Conservation (phyloP, 2,888 invertebrate genomes). For the Lepidocyrtoides sp. region DNA sequence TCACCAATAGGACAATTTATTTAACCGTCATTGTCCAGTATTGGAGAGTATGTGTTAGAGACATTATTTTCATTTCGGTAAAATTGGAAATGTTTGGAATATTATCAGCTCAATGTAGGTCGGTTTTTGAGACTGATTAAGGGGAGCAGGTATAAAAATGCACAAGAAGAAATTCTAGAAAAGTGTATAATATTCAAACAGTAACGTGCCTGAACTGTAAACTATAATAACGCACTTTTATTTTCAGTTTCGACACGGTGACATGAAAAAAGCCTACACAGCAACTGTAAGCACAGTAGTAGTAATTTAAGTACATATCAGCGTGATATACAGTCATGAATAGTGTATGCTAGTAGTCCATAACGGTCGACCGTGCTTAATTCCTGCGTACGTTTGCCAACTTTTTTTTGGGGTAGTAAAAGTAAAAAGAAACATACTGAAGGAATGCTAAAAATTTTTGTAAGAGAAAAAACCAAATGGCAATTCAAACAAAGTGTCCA, state of each 20-base stretch:
- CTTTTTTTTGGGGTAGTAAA: neutral
- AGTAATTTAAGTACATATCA: constrained; percentile 30
- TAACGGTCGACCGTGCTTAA: neutral
- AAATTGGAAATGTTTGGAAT: neutral
- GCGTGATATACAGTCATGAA: constrained; percentile 6
- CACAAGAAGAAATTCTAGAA: too few relatives aligned
- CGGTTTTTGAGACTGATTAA: neutral
- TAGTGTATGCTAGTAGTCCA: neutral
- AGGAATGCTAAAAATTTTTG: constrained; percentile 9
- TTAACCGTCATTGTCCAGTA: neutral
- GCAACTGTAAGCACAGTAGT: constrained; percentile 18
- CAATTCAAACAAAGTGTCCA: constrained; percentile 53
- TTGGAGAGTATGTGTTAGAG: neutral
- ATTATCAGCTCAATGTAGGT: neutral
- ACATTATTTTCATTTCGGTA: neutral
- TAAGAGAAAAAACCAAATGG: neutral
- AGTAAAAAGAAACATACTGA: neutral
- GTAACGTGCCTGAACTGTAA: too few relatives aligned
- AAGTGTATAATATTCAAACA: too few relatives aligned
- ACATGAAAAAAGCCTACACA: neutral
- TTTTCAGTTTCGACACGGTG: neutral
- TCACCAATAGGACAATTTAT: constrained; percentile 15
- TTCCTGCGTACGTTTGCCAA: neutral
- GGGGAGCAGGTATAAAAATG: too few relatives aligned
- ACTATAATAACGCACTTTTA: neutral